Conservation (phyloP, 30 jellyfish, hydroid and myxozoan species). For the Aurelia sp. region DNA sequence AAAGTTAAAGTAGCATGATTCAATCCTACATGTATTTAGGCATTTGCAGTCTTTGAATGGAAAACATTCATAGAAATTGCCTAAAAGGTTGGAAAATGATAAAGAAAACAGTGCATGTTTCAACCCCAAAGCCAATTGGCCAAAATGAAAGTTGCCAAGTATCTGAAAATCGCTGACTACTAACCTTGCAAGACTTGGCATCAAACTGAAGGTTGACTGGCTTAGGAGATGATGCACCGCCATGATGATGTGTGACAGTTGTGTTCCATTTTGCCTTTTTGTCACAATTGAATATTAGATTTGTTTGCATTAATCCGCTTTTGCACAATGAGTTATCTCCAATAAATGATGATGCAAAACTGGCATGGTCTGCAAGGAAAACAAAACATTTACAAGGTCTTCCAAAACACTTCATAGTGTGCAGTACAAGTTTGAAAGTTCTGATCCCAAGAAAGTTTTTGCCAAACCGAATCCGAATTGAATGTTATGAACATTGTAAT, state of each 20-base stretch:
- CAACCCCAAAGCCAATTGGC: no score
- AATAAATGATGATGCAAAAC: constrained; percentile 43
- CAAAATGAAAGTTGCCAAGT: no score
- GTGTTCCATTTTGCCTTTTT: constrained; percentile 72
- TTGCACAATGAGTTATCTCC: constrained; percentile 65
- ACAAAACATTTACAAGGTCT: not conserved
- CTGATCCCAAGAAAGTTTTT: no score
- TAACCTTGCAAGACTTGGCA: constrained; percentile 55
- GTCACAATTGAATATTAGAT: constrained; percentile 60
- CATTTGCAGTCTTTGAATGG: no score
- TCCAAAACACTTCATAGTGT: no score
- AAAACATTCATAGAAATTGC: no score
- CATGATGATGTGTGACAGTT: constrained; percentile 55
- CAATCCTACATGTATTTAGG: no score
- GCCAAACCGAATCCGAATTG: no score
- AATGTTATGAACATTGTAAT: no score
- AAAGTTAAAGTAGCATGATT: no score
- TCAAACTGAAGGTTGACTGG: constrained; percentile 59
- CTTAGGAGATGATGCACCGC: constrained; percentile 80
- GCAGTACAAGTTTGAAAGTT: no score
- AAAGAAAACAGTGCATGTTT: not conserved
- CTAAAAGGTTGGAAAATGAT: not conserved
- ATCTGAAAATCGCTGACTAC: not conserved
- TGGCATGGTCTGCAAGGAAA: constrained; percentile 35
- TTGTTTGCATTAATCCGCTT: constrained; percentile 28